Base-by-base conservation (phyloP, 2,888 invertebrate genomes). In the Carcina quercana region DNA sequence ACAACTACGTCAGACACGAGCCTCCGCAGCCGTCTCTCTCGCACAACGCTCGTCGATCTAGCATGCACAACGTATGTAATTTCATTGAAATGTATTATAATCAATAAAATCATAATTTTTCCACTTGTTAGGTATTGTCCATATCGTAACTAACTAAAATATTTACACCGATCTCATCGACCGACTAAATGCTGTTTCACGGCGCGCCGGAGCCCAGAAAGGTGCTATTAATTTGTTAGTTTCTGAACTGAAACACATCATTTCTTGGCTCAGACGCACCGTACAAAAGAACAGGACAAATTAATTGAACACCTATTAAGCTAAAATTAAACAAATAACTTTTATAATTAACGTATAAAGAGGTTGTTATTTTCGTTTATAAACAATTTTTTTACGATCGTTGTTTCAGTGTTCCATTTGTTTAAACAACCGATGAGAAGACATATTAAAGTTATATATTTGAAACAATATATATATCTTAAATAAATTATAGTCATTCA, bases 71-170 rank as follows among this genome's bases (percentile, higher is more conserved):
- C 42, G 44, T 26, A 34, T 50, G 53, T 67, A 67, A 75, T 79
- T 82, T 69, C 75, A 80, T 75, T 71, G 76, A 79, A n/a, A 68
- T 79, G 75, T 76, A 72, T 80, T 73, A 63, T 68, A n/a, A n/a
- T 78, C 79, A 80, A 80, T 73, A 79, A 79, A 80, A 75, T 73
- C 73, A 68, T 74, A 58, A 54, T 53, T 61, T 67, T 20, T 68
- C 68, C 79, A 82, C 82, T 80, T 80, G 82, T 83, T 80, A 82
- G 79, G 82, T 82, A 83, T 83, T 80, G 82, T 83, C 82, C 82
- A 74, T 78, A 80, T 71, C 62, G 57, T 75, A 66, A 67, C 79
- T 80, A 79, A 66, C 74, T 78, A 78, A 67, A 64, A 66, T 62
- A 79, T 82, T 67, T 82, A 80, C 80, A 80, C 47, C n/a, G n/a